Conservation (phyloP, 2,888 invertebrate species). For the Nesidiocoris tenuis region DNA sequence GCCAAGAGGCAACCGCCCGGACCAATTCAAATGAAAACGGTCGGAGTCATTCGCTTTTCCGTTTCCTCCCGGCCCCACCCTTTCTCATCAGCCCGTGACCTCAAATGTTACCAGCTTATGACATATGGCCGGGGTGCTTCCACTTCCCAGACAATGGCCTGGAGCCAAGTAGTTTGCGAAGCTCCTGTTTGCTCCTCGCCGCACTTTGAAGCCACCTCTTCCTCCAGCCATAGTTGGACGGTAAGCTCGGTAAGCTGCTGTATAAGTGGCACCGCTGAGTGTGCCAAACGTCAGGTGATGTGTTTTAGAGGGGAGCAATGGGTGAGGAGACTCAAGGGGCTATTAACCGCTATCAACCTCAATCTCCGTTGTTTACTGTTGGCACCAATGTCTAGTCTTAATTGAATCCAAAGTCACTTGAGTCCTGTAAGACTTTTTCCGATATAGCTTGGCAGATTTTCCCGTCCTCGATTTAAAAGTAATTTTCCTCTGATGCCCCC, state of each 20-base stretch:
- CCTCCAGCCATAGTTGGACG: not conserved
- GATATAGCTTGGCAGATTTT: too few relatives aligned
- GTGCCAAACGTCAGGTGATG: not conserved
- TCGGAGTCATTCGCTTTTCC: constrained; percentile 6
- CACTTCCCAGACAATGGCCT: constrained; percentile 36
- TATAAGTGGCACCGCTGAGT: not conserved
- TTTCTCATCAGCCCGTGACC: constrained; percentile 13
- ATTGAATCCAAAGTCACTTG: not conserved
- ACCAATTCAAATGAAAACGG: constrained; percentile 32
- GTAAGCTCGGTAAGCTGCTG: not conserved
- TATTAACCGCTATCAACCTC: not conserved
- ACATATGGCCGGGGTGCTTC: constrained; percentile 21
- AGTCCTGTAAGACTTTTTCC: too few relatives aligned
- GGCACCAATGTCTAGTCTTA: not conserved
- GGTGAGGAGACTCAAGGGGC: not conserved
- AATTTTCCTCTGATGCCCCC: too few relatives aligned
- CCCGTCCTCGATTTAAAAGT: too few relatives aligned
- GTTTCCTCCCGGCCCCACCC: not conserved
- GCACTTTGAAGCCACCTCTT: not conserved
- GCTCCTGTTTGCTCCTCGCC: not conserved
- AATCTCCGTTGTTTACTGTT: not conserved
- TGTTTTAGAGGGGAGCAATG: not conserved
- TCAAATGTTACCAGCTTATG: constrained; percentile 36
- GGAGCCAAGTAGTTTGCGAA: constrained; percentile 11
- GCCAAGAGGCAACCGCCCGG: constrained; percentile 11